These are phyloP conservation scores for Cerceris rybyensis DNA, from an alignment of 2,888 invertebrate species.

Conservation along the genomic window DNA sequence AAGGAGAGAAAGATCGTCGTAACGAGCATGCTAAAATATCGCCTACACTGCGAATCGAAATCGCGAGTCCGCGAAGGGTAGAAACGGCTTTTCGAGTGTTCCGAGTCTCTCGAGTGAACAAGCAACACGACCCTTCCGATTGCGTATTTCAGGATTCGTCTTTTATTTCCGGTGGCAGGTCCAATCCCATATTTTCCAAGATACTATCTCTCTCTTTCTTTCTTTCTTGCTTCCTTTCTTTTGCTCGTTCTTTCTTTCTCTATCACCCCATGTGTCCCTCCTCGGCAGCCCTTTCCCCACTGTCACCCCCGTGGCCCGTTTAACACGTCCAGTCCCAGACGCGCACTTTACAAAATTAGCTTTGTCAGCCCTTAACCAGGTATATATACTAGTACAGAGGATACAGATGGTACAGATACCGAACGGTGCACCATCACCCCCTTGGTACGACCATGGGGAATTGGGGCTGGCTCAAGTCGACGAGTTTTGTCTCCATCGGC, in stretches of 20 bases:
- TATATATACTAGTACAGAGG: slow-evolving; percentile 36
- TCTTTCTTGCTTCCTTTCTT: too few relatives aligned
- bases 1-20: background rate
- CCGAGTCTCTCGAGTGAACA: slow-evolving; percentile 22
- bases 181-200: slow-evolving; percentile 52
- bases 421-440: slow-evolving; percentile 8
- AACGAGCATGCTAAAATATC: background rate
- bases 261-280: background rate
- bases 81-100: slow-evolving; percentile 19
- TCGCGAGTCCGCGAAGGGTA: slow-evolving; percentile 2
- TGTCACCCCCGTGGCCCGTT: slow-evolving; percentile 54
- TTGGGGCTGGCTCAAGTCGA: slow-evolving; percentile 21
- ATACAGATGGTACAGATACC: slow-evolving; percentile 25
- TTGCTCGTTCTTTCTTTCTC: background rate
- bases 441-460: slow-evolving; percentile 21
- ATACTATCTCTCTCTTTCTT: slow-evolving; percentile 21
- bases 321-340: slow-evolving; percentile 69
- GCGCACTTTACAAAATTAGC: slow-evolving; percentile 74
- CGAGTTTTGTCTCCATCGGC: slow-evolving; percentile 15
- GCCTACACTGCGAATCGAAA: background rate
- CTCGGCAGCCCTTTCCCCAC: slow-evolving; percentile 14
- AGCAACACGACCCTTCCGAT: slow-evolving; percentile 9
- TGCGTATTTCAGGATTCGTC: slow-evolving; percentile 40
- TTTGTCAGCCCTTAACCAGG: slow-evolving; percentile 72
- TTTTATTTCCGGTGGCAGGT: slow-evolving; percentile 27